Evolutionary conservation across 2,113 vertebrate genomes (phyloP).

Genomic region (Elaphurus davidianus): DNA sequence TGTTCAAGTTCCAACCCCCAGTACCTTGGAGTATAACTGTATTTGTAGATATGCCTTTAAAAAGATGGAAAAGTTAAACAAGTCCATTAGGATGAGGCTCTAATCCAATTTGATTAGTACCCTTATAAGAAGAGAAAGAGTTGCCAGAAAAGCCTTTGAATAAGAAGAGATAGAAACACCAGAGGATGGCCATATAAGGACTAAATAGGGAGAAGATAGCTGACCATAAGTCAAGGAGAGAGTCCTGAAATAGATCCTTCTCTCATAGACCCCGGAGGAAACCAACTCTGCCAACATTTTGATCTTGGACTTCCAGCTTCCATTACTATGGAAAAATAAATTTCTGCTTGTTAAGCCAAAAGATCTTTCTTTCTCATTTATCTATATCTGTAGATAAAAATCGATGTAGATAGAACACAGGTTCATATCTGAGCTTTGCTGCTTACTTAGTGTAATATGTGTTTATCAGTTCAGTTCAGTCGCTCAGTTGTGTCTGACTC

Average conservation of each 20-base stretch:
- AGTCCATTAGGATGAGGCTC: not conserved
- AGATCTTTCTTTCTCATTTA: not conserved
- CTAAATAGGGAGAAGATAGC: not conserved
- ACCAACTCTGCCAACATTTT: not conserved
- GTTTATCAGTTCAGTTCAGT: not conserved
- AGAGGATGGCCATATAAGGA: not conserved
- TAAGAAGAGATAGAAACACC: not conserved
- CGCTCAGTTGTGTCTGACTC: accelerated
- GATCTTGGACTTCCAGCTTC: not conserved
- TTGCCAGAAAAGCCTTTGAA: not conserved
- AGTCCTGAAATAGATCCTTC: not conserved
- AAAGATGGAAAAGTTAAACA: not conserved
- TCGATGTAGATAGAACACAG: not conserved
- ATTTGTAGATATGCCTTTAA: not conserved
- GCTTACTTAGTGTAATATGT: not conserved
- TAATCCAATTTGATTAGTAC: not conserved
- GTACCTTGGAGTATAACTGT: not conserved
- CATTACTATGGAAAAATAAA: not conserved
- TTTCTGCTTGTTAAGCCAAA: not conserved
- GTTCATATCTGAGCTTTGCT: not conserved
- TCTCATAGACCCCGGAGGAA: not conserved
- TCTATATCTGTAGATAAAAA: not conserved
- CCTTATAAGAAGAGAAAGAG: not conserved
- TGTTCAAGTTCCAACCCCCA: not conserved
- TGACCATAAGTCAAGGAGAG: not conserved